Evolutionary conservation across 1,140 invertebrate species (phyloP), one percentile per base, ranked within the genome.

Genomic region (Scylla paramamosain): DNA sequence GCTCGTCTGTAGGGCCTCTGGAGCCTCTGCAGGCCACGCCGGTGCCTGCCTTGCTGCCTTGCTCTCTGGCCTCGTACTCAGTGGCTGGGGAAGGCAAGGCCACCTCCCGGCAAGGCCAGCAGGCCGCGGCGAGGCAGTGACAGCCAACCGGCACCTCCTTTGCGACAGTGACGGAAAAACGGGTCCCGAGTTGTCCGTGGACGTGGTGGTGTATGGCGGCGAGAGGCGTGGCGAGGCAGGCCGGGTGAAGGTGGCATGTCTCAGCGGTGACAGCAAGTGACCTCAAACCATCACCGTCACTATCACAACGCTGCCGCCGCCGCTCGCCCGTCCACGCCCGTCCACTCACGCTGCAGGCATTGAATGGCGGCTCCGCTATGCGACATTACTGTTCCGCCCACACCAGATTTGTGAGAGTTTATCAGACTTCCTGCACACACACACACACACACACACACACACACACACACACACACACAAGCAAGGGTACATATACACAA

Each of bases 81-180:
- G 25, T 77, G 67, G 67, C 67, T 7, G 20, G 67, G 67, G 67
- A 77, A n/a, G n/a, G n/a, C 16, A 77, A 12, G n/a, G 25, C 67
- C 67, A 77, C 67, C 67, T 25, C 67, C 8, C 67, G 25, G 67
- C 67, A 2, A 67, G 10, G 4, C 20, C 20, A 7, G n/a, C 67
- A 77, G n/a, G 52, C 52, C 16, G 52, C 52, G 52, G 52, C 12
- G 20, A 28, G 39, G 28, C n/a, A 28, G 88, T 90, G 88, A 90
- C 88, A 90, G 86, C n/a, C 29, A 32, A 39, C 48, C 67, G 67
- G 20, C 67, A 77, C 67, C n/a, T 12, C 67, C 67, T n/a, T 77
- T 77, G 67, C n/a, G n/a, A 77, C n/a, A n/a, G 67, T 77, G 67
- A 77, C 67, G 20, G 67, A 77, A 77, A 77, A 77, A 77, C 67